Conservation (phyloP, 1,140 invertebrate species). For the Venustaconcha ellipsiformis region DNA sequence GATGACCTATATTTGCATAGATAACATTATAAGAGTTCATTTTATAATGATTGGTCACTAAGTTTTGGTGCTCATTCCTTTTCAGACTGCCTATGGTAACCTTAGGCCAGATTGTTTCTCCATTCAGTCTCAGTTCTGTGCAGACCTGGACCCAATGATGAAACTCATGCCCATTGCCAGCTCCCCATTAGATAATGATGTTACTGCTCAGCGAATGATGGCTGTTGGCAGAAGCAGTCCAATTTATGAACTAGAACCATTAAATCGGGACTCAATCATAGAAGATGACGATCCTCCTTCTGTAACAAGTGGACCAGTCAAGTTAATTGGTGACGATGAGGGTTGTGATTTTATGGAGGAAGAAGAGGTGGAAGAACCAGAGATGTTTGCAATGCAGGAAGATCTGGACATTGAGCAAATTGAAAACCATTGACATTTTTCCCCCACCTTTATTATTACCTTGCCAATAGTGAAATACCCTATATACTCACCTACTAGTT, state of each 20-base stretch:
- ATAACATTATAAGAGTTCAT: too few species aligned
- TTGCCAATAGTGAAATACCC: conserved; percentile 4
- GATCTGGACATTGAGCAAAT: conserved; percentile 61
- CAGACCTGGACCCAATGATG: conserved; percentile 46
- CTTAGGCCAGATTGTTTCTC: not conserved
- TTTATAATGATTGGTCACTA: too few species aligned
- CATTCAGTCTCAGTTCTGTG: conserved; percentile 37
- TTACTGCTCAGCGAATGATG: conserved; percentile 32
- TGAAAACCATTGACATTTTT: conserved; percentile 47
- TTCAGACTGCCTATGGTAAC: conserved; percentile 25
- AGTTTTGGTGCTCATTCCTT: not conserved
- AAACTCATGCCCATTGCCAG: conserved; percentile 57
- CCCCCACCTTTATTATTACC: conserved; percentile 3
- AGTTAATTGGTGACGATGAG: conserved; percentile 46
- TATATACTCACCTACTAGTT: not conserved
- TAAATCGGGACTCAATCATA: conserved; percentile 36
- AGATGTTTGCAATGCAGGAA: conserved; percentile 47
- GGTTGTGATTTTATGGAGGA: conserved; percentile 35
- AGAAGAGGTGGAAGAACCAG: conserved; percentile 31
- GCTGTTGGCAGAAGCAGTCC: conserved; percentile 30
- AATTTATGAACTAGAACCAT: conserved; percentile 34
- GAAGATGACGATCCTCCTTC: conserved; percentile 30
- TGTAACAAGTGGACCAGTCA: conserved; percentile 37
- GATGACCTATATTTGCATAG: too few species aligned
- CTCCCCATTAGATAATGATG: conserved; percentile 52